A percentile compares a stretch with the other conserved stretches of the same genome.
Conservation (phyloP, 2,113 vertebrate genomes). For the Chionis minor region DNA sequence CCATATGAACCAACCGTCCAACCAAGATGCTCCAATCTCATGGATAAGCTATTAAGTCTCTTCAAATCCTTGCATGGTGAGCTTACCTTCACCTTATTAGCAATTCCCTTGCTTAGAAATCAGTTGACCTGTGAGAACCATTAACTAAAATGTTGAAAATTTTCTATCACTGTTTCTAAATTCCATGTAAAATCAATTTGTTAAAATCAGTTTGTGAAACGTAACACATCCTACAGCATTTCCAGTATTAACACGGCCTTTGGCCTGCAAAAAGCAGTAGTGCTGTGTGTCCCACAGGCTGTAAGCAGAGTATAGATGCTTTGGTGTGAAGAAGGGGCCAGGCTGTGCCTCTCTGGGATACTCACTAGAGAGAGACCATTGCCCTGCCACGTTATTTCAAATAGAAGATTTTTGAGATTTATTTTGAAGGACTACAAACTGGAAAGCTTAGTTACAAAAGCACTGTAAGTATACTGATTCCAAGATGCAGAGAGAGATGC, state of each 20-base stretch:
- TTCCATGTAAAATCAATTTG: not conserved
- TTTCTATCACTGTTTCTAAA: not conserved
- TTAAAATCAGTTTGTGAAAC: not conserved
- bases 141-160: not conserved
- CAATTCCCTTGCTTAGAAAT: not conserved
- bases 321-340: not conserved
- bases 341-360: not conserved
- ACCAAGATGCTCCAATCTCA: not conserved
- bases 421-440: not conserved
- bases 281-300: not conserved
- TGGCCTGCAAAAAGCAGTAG: not conserved
- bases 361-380: not conserved
- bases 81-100: not conserved
- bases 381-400: not conserved
- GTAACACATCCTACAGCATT: rapidly evolving
- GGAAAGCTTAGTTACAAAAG: not conserved
- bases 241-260: not conserved
- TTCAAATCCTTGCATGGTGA: not conserved
- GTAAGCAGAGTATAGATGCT: not conserved
- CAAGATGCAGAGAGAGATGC: not conserved
- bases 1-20: not conserved
- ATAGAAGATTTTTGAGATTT: not conserved
- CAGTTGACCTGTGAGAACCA: not conserved
- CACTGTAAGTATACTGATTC: not conserved
- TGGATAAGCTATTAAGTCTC: not conserved